A percentile compares a stretch with the other conserved stretches of the same genome.
Evolutionary conservation across 2,113 vertebrate genomes (phyloP).

Genomic region (Megatriorchis doriae): DNA sequence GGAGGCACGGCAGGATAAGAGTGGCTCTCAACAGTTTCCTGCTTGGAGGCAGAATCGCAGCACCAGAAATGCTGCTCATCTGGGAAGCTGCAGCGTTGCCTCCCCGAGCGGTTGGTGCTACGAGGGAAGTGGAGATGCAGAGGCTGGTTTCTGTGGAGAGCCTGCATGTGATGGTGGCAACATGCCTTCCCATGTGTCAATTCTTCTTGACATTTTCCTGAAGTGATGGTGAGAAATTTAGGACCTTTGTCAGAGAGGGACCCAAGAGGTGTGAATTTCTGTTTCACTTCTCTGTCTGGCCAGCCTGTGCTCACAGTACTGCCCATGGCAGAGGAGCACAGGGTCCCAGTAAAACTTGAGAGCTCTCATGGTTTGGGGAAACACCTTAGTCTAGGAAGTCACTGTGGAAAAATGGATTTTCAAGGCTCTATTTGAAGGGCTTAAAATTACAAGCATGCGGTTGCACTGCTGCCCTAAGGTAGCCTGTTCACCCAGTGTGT

Average conservation of each 20-base stretch:
- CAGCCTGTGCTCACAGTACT: background rate
- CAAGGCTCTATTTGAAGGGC: background rate
- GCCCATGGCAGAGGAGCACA: background rate
- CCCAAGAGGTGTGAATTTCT: background rate
- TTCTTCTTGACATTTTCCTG: background rate
- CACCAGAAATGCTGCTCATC: background rate
- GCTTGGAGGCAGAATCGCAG: background rate
- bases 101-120: background rate
- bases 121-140: background rate
- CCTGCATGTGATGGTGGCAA: background rate
- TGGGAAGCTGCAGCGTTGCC: background rate
- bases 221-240: background rate
- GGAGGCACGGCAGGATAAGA: slow-evolving; percentile 43
- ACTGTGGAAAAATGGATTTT: background rate
- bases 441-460: background rate
- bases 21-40: slow-evolving; percentile 52
- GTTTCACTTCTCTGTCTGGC: slow-evolving; percentile 36
- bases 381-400: background rate
- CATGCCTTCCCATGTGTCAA: background rate
- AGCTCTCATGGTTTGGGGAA: background rate
- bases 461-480: background rate
- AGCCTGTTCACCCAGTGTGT: background rate
- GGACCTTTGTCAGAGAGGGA: background rate
- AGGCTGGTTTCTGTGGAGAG: background rate
- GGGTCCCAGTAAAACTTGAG: background rate